These are phyloP conservation scores for Leuctra nigra DNA, from an alignment of 2,888 invertebrate genomes.

Conservation along the genomic window DNA sequence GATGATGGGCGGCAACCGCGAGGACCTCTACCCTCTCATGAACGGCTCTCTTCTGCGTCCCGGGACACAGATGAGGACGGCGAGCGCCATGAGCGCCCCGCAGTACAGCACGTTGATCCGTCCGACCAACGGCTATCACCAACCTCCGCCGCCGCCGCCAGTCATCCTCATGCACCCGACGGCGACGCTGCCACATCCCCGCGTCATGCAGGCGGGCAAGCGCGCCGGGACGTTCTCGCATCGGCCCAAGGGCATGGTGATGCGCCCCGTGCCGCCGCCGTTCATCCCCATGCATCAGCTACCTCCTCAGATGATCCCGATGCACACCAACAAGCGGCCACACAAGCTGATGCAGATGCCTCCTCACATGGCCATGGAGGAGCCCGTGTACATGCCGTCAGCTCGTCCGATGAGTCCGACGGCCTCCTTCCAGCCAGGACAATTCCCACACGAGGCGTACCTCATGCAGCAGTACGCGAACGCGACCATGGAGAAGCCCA, in stretches of 20 bases:
- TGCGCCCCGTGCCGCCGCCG: constrained; percentile 30
- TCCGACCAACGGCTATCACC: constrained; percentile 20
- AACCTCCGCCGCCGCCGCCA: constrained; percentile 27
- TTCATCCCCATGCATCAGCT: constrained; percentile 41
- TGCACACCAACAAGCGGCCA: constrained; percentile 38
- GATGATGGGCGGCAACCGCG: constrained; percentile 49
- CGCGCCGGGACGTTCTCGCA: constrained; percentile 31
- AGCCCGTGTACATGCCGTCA: constrained; percentile 50
- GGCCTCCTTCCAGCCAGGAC: constrained; percentile 53
- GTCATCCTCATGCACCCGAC: constrained; percentile 34
- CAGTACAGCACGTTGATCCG: constrained; percentile 32
- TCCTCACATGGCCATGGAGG: constrained; percentile 40
- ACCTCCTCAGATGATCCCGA: constrained; percentile 36
- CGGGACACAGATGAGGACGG: constrained; percentile 30
- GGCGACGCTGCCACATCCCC: constrained; percentile 30
- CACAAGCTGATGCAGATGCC: constrained; percentile 39
- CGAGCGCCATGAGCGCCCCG: constrained; percentile 32
- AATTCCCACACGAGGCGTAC: constrained; percentile 52
- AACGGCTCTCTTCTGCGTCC: constrained; percentile 38
- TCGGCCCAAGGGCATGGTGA: constrained; percentile 25
- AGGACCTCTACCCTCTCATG: constrained; percentile 52
- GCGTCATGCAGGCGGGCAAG: constrained; percentile 29
- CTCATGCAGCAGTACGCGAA: constrained; percentile 49
- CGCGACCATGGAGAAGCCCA: constrained; percentile 41
- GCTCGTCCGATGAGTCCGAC: constrained; percentile 50